Evolutionary conservation across 1,140 invertebrate genomes (phyloP), one percentile per base, ranked within the genome.

Genomic region (Drosophila gunungcola): DNA sequence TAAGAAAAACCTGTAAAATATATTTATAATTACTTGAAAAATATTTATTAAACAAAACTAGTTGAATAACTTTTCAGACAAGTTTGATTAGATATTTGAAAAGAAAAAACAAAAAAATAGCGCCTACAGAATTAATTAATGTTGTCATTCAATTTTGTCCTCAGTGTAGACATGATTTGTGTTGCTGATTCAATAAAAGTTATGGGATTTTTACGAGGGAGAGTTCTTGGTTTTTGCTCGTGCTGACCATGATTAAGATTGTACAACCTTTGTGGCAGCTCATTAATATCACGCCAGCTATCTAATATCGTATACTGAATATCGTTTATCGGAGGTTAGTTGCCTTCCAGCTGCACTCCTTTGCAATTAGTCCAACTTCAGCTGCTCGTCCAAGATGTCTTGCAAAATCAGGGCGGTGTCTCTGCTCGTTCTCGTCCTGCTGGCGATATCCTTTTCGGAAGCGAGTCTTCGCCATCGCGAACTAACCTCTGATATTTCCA

Each of bases 231-330:
- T 55, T 78, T 81, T 54, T 13, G 60, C 38, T 11, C 32, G 11
- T n/a, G 21, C 42, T 57, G 64, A 69, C 67, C 77, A 57, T 70
- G 62, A 56, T 75, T 63, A 42, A 68, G 75, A 86, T 81, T 78
- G 67, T 39, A 45, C 34, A 29, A 63, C 45, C 9, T 80, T 45
- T 77, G 79, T 73, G 60, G n/a, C 34, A 10, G 41, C 46, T 67
- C 68, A 80, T 83, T 89, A 86, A 82, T 85, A 85, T 86, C 79
- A 53, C 39, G 38, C 21, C 41, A 16, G 52, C 3, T 75, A 75
- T 65, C 73, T 43, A n/a, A 67, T 73, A 73, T 73, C 39, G 68
- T 61, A 41, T 9, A 13, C 2, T 41, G 41, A 58, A 73, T 77
- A 77, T 77, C 73, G 55, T 60, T 27, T 68, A 41, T 68, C 27